A percentile compares a stretch with the other conserved stretches of the same genome.
Evolutionary conservation across 2,797 vertebrate genomes (phyloP).

Genomic region (Choloepus didactylus): DNA sequence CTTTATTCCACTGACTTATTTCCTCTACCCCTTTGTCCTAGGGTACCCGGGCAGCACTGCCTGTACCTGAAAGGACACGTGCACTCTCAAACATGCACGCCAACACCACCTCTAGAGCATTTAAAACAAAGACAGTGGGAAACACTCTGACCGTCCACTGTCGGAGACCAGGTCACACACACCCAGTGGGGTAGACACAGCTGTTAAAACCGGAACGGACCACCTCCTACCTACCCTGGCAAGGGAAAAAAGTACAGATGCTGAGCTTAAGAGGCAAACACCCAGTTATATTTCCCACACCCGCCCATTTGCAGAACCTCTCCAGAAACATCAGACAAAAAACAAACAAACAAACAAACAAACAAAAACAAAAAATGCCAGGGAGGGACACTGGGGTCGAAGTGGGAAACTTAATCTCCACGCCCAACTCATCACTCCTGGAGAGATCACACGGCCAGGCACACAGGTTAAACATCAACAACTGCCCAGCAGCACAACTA

Average conservation of each 20-base stretch:
- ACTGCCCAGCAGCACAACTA: neutral
- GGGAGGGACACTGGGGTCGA: neutral
- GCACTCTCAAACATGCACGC: too few species aligned
- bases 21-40: neutral
- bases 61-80: neutral
- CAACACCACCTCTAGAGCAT: too few species aligned
- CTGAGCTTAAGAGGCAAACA: rapidly evolving
- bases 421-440: neutral
- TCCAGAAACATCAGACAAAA: neutral
- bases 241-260: neutral
- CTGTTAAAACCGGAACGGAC: neutral
- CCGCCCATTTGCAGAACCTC: rapidly evolving
- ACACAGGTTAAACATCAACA: neutral
- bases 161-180: too few species aligned
- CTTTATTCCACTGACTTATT: neutral
- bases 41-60: neutral
- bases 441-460: neutral
- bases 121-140: too few species aligned
- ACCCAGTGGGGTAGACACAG: neutral
- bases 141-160: too few species aligned
- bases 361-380: neutral
- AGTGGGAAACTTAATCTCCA: neutral
- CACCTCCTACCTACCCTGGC: neutral
- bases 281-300: too few species aligned
- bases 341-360: too few species aligned